Evolutionary conservation across 1,140 invertebrate species (phyloP).

Genomic region (Leptinotarsa texana): DNA sequence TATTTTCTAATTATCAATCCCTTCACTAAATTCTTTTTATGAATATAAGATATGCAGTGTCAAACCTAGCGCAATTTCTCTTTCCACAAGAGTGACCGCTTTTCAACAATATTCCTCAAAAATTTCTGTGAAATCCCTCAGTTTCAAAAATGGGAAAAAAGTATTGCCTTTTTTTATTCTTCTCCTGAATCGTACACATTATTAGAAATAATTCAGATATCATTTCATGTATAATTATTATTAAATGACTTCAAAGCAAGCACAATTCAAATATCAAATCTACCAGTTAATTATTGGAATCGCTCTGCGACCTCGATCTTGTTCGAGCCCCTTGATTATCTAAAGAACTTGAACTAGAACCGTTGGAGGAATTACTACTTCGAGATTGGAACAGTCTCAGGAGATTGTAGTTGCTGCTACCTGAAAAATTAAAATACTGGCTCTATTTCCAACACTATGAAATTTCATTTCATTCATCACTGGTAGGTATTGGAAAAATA

Average conservation of each 20-base stretch:
- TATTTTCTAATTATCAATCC: too few relatives aligned
- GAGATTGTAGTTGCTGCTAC: constrained; percentile 18
- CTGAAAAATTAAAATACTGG: constrained; percentile 6
- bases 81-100: too few relatives aligned
- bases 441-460: neutral
- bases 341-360: constrained; percentile 19
- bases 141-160: neutral
- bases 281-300: constrained; percentile 15
- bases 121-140: neutral
- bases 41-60: too few relatives aligned
- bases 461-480: neutral
- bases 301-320: constrained; percentile 26
- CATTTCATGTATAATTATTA: neutral
- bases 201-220: neutral
- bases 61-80: too few relatives aligned
- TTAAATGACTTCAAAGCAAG: constrained; percentile 20
- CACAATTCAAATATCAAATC: constrained; percentile 8
- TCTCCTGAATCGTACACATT: neutral
- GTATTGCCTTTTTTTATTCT: neutral
- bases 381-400: constrained; percentile 19
- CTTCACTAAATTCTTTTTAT: too few relatives aligned
- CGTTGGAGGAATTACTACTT: constrained; percentile 12
- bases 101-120: neutral
- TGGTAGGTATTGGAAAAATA: neutral
- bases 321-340: constrained; percentile 16